These are phyloP conservation scores for Doris montereyensis DNA, from an alignment of 2,888 invertebrate species.

Conservation along the genomic window DNA sequence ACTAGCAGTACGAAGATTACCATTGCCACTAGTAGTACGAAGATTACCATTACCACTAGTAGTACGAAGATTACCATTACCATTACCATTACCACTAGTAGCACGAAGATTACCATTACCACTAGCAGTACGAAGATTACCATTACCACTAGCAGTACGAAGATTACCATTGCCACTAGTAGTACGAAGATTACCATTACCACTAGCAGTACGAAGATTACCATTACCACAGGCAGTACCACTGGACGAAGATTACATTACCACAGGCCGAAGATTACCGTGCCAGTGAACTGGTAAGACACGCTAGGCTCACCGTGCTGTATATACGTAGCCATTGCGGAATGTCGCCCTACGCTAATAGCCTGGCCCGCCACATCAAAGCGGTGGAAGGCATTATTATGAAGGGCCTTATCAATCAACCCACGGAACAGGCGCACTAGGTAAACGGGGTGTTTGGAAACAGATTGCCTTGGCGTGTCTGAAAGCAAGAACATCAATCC, in stretches of 20 bases:
- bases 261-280: too few relatives aligned
- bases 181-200: neutral
- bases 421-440: too few relatives aligned
- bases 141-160: slow-evolving; percentile 6
- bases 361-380: neutral
- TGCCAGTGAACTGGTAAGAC: too few relatives aligned
- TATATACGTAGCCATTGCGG: too few relatives aligned
- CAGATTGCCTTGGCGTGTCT: too few relatives aligned
- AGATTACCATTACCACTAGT: neutral
- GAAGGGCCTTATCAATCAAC: neutral
- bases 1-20: neutral
- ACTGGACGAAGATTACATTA: neutral
- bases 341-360: too few relatives aligned
- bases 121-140: slow-evolving; percentile 11
- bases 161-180: neutral
- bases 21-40: neutral
- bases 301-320: too few relatives aligned
- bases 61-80: neutral
- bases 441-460: too few relatives aligned
- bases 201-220: neutral
- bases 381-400: neutral
- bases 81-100: neutral
- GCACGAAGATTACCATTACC: neutral
- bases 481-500: too few relatives aligned
- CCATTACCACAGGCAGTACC: neutral